A percentile compares a stretch with the other conserved stretches of the same genome.
Conservation (phyloP, 2,113 vertebrate genomes). For the Gracilinanus agilis region DNA sequence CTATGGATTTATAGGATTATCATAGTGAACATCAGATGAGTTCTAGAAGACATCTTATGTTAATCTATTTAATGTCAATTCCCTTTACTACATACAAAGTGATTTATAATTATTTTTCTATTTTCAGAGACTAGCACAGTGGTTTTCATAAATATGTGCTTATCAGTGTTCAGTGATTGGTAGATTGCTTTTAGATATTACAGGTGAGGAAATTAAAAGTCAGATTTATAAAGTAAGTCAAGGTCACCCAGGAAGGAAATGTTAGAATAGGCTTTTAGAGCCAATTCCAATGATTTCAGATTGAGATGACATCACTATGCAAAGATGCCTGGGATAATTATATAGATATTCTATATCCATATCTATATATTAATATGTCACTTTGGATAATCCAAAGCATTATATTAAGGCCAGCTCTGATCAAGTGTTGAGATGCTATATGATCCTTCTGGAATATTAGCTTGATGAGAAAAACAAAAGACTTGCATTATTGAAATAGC, state of each 20-base stretch:
- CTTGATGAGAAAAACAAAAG: no score
- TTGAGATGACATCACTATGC: no score
- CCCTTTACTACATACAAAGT: neutral
- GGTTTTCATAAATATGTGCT: neutral
- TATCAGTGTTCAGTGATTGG: neutral
- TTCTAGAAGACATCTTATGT: neutral
- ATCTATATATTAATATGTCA: no score
- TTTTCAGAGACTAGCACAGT: neutral
- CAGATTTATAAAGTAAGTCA: neutral
- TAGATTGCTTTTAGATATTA: neutral
- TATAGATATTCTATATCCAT: no score
- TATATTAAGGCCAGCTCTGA: no score
- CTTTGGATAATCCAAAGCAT: no score
- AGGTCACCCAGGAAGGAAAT: neutral
- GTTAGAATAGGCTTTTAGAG: no score
- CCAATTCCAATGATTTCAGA: no score
- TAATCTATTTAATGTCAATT: neutral
- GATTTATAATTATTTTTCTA: neutral
- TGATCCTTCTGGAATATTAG: no score
- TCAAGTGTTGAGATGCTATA: no score
- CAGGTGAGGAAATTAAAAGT: fast-evolving
- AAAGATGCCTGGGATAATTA: no score
- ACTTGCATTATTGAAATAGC: no score
- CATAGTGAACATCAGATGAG: neutral
- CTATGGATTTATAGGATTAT: neutral